A percentile compares a stretch with the other conserved stretches of the same genome.
phyloP scores from a whole-genome alignment of 2,797 vertebrate species.

The Etheostoma nigrum region DNA sequence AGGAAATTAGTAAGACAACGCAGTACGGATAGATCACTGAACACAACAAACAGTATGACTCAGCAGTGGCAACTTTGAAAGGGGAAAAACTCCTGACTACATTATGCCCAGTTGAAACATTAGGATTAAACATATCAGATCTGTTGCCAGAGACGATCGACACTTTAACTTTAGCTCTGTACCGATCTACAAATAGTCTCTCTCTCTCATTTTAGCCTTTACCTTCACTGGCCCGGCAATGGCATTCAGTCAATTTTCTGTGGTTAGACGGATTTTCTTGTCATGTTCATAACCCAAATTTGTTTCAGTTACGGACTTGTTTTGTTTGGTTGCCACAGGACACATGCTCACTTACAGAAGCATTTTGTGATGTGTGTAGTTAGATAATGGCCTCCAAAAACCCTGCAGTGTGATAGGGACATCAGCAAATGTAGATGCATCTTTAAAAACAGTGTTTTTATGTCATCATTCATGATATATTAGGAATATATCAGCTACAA shows the following conservation, averaged over 20 bases:
- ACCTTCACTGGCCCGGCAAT: conserved; percentile 29
- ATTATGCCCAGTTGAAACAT: conserved; percentile 57
- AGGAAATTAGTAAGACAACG: conserved; percentile 41
- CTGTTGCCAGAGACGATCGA: conserved; percentile 60
- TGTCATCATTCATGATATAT: conserved; percentile 25
- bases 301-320: conserved; percentile 31
- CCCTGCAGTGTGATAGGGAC: conserved; percentile 9
- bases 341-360: conserved; percentile 27
- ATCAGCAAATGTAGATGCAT: conserved; percentile 21
- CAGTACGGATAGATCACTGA: conserved; percentile 27
- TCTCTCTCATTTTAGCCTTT: conserved; percentile 54
- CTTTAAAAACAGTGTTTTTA: conserved; percentile 11
- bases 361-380: conserved; percentile 22
- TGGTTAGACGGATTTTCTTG: conserved; percentile 30
- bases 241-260: conserved; percentile 43
- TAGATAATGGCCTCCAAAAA: conserved; percentile 15
- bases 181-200: conserved; percentile 61
- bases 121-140: conserved; percentile 67
- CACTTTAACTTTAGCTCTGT: conserved; percentile 51
- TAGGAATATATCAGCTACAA: conserved; percentile 32
- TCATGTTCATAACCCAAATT: conserved; percentile 18
- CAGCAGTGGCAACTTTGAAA: conserved; percentile 53
- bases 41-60: conserved; percentile 43
- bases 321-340: conserved; percentile 51
- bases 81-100: conserved; percentile 56